Percentiles rank a stretch among this genome's conserved stretches.
phyloP scores from a whole-genome alignment of 2,113 vertebrate genomes.

The Muntiacus muntjak region DNA sequence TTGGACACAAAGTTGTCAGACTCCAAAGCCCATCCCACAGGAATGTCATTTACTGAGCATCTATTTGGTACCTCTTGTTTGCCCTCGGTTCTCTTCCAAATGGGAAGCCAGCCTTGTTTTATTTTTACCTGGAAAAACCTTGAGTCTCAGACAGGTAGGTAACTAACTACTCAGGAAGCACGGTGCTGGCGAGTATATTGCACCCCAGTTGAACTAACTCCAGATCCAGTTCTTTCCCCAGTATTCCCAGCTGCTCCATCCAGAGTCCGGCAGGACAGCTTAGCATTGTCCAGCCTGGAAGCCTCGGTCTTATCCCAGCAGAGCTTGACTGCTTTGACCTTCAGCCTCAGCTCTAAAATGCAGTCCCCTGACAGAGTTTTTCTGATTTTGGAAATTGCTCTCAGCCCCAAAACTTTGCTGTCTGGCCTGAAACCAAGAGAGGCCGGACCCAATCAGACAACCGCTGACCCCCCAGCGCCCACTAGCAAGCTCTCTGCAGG shows the following conservation, averaged over 20 bases:
- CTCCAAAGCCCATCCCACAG: background rate
- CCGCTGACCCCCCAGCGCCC: accelerated
- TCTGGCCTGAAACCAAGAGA: background rate
- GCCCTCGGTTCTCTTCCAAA: background rate
- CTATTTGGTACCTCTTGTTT: background rate
- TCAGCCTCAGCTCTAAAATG: background rate
- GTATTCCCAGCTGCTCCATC: background rate
- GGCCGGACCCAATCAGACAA: background rate
- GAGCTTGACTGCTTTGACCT: background rate
- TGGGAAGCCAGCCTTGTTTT: background rate
- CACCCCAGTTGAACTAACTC: background rate
- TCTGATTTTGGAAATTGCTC: background rate
- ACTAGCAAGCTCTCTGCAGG: accelerated
- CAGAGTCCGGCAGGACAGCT: background rate
- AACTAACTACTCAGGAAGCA: background rate
- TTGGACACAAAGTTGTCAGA: background rate
- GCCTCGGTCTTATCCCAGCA: accelerated
- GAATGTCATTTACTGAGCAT: background rate
- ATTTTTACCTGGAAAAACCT: background rate
- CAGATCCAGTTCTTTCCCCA: accelerated
- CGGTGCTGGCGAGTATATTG: accelerated
- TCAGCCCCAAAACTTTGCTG: background rate
- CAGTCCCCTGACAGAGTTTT: background rate
- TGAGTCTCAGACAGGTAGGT: background rate
- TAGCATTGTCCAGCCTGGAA: accelerated